A percentile compares a stretch with the other conserved stretches of the same genome.
Conservation (phyloP, 2,888 invertebrate species). For the Himalopsyche anomala region DNA sequence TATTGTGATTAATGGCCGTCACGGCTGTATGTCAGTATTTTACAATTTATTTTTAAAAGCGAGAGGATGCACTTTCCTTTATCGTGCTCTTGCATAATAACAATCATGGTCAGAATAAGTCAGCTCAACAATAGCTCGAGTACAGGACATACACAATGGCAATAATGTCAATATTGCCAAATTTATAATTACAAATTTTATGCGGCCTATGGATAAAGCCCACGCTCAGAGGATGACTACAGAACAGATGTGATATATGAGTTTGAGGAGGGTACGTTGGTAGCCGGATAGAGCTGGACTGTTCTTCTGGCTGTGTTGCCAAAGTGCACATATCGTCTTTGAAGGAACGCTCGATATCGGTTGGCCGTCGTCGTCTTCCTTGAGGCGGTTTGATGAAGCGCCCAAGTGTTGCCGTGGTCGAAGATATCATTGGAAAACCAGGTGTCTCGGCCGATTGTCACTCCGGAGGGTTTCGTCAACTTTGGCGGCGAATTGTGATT, state of each 20-base stretch:
- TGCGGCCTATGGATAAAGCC: no score
- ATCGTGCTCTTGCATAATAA: no score
- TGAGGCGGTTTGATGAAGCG: conserved; percentile 84
- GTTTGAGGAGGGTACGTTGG: conserved; percentile 73
- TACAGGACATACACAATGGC: no score
- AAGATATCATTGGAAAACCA: conserved; percentile 90
- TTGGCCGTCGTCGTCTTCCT: conserved; percentile 81
- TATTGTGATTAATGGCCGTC: no score
- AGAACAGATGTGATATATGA: conserved; percentile 56
- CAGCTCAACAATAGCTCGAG: no score
- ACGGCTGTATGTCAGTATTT: no score
- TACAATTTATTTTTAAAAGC: no score
- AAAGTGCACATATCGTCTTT: conserved; percentile 87
- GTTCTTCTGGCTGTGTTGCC: conserved; percentile 91
- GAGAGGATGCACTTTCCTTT: no score
- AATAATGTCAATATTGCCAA: no score
- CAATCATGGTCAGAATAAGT: no score
- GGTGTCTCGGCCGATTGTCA: conserved; percentile 84
- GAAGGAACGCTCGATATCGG: conserved; percentile 80
- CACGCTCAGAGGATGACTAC: no score
- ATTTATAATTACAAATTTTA: no score
- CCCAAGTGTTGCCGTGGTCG: conserved; percentile 92
- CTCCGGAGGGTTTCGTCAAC: conserved; percentile 78
- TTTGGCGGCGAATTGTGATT: conserved; percentile 93
- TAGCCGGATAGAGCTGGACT: conserved; percentile 88